Percentiles rank a stretch among this genome's conserved stretches.
Conservation (phyloP, 2,113 vertebrate species). For the Eclectus roratus region DNA sequence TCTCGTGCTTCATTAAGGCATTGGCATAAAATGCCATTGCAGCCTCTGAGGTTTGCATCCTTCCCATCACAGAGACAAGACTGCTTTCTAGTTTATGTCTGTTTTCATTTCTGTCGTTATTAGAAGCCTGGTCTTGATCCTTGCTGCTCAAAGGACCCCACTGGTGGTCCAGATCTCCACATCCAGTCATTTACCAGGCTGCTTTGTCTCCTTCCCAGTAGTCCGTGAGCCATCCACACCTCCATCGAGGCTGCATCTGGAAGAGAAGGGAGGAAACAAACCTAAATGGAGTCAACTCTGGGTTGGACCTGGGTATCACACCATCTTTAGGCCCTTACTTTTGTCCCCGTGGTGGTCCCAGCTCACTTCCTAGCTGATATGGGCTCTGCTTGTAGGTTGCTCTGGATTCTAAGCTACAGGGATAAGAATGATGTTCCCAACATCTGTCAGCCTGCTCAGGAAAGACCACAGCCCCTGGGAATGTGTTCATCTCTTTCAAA, state of each 20-base stretch:
- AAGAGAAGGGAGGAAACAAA: background rate
- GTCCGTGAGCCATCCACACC: background rate
- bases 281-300: background rate
- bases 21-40: background rate
- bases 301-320: background rate
- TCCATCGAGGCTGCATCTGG: background rate
- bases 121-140: background rate
- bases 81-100: background rate
- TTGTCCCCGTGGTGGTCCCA: background rate
- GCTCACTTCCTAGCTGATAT: background rate
- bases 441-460: background rate
- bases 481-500: background rate
- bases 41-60: background rate
- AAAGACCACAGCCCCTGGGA: background rate
- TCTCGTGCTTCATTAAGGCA: constrained; percentile 2
- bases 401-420: background rate
- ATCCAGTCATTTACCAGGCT: background rate
- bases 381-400: background rate
- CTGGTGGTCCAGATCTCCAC: background rate
- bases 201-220: background rate
- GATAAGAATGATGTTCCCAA: background rate
- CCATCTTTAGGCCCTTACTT: background rate
- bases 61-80: background rate
- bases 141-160: background rate
- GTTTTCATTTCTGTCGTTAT: background rate